Evolutionary conservation across 2,888 invertebrate species (phyloP).

Genomic region (Melinaea marsaeus): DNA sequence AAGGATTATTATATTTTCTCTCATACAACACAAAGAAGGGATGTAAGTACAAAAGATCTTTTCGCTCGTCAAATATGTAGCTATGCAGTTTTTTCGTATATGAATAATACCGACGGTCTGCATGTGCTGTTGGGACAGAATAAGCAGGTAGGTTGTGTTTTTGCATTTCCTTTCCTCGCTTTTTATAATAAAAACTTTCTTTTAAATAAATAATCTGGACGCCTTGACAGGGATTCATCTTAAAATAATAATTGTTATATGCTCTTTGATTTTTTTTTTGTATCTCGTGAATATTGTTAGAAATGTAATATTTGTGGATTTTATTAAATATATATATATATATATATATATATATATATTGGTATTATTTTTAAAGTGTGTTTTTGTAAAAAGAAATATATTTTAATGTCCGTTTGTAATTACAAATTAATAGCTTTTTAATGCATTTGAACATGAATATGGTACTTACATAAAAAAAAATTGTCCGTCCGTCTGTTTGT

Average conservation of each 20-base stretch:
- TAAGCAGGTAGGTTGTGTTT: slow-evolving; percentile 68
- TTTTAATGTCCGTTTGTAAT: too few species aligned
- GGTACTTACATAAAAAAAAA: too few species aligned
- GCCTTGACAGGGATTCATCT: slow-evolving; percentile 71
- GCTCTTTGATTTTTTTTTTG: slow-evolving; percentile 39
- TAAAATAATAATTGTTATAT: slow-evolving; percentile 68
- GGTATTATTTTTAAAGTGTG: too few species aligned
- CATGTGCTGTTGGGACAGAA: slow-evolving; percentile 73
- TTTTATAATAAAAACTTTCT: slow-evolving; percentile 78
- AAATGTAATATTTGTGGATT: slow-evolving; percentile 16
- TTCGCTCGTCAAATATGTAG: slow-evolving; percentile 46
- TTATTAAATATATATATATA: slow-evolving; percentile 11
- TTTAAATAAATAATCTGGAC: slow-evolving; percentile 77
- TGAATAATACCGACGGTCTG: slow-evolving; percentile 60
- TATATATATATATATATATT: too few species aligned
- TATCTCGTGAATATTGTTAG: slow-evolving; percentile 6
- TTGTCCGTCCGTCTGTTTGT: too few species aligned
- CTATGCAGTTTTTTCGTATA: slow-evolving; percentile 57
- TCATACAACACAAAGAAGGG: slow-evolving; percentile 50
- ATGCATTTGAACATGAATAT: too few species aligned
- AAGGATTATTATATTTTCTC: slow-evolving; percentile 56
- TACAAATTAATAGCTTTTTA: too few species aligned
- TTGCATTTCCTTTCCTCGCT: slow-evolving; percentile 76
- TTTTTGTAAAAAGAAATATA: too few species aligned
- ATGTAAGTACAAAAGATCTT: slow-evolving; percentile 57